Evolutionary conservation across 1,140 invertebrate species (phyloP).

Genomic region (Heliconius hermathena): DNA sequence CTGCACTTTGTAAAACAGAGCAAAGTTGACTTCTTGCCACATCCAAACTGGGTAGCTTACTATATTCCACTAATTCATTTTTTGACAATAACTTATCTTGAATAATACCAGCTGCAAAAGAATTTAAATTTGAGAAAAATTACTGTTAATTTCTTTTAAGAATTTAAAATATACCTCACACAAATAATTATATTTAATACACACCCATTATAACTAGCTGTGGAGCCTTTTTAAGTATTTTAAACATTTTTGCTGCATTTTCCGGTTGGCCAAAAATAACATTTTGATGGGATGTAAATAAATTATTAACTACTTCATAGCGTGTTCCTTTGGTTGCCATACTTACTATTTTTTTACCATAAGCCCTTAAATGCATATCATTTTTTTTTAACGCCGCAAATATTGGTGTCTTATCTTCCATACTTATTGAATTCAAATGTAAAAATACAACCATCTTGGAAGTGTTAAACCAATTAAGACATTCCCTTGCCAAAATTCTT

Average conservation of each 20-base stretch:
- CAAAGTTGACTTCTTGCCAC: conserved; percentile 84
- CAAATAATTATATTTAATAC: conserved; percentile 46
- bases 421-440: conserved; percentile 86
- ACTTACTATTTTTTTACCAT: conserved; percentile 83
- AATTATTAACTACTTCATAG: conserved; percentile 83
- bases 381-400: conserved; percentile 83
- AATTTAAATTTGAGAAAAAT: conserved; percentile 12
- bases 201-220: conserved; percentile 86
- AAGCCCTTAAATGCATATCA: conserved; percentile 86
- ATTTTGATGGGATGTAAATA: conserved; percentile 83
- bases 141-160: not conserved
- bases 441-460: conserved; percentile 87
- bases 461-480: conserved; percentile 85
- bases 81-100: conserved; percentile 85
- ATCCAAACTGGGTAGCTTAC: conserved; percentile 84
- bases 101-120: conserved; percentile 85
- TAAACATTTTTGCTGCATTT: conserved; percentile 82
- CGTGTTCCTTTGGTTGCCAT: conserved; percentile 84
- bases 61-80: conserved; percentile 85
- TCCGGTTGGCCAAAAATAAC: conserved; percentile 85
- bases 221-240: conserved; percentile 84
- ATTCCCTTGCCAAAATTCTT: conserved; percentile 86
- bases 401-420: conserved; percentile 84
- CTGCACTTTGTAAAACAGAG: conserved; percentile 84
- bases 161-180: not conserved